Base-by-base conservation (phyloP, 1,140 invertebrate species). In the Lordiphosa collinella region DNA sequence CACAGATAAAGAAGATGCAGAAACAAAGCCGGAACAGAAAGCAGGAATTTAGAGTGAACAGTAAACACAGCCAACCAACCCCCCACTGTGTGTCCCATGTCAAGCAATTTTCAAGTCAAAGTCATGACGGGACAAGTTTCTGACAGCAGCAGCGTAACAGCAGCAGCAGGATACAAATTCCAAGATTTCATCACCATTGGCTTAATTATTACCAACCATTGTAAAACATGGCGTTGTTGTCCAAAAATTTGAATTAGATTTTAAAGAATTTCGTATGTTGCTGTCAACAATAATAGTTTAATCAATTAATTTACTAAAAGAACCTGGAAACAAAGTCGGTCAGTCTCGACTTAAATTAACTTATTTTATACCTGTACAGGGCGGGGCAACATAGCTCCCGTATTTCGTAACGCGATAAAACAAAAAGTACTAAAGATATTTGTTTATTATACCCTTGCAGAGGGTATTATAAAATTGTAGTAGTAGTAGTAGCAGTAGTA, bases 31-130 rank as follows among this genome's bases (percentile, higher is more conserved):
- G 31, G 51, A 48, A 14, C 41, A 34, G 44, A 41, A 53, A 51
- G 22, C 22, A 25, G 46, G 36, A 22, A 51, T 25, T 34, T 46
- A n/a, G 47, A 34, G 6, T 36, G 41, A 11, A 66, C n/a, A n/a
- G n/a, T n/a, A n/a, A n/a, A n/a, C 36, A 50, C 63, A 58, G 63
- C 41, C n/a, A 18, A n/a, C 14, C 38, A 6, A n/a, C 18, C 10
- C 5, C 6, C 49, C 53, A 38, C 40, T 49, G 52, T 66, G 51
- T 73, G 56, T 70, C 65, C 75, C 57, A 56, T 79, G 76, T 79
- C 75, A 75, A 73, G 76, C 65, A 80, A 75, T 80, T 73, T 72
- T 80, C 65, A 64, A 79, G 75, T 80, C 75, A 79, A 75, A 82
- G 70, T 40, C 38, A 52, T 62, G 69, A 50, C 72, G 63, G 55